Evolutionary conservation across 2,113 vertebrate genomes (phyloP).

Genomic region (Sterna hirundo): DNA sequence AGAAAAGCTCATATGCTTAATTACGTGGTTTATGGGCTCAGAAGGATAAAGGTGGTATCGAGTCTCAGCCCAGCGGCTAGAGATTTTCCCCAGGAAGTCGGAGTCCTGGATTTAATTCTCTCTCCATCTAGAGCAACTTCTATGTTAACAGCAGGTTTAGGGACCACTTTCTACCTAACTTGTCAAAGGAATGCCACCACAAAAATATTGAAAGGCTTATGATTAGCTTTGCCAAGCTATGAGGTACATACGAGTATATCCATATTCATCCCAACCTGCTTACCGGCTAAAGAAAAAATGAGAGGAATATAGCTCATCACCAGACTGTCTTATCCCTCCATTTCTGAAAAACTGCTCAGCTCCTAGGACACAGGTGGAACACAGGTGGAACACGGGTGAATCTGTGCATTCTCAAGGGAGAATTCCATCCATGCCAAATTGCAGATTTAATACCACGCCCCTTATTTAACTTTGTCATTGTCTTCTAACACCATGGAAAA

Average conservation of each 20-base stretch:
- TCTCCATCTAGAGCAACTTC: not conserved
- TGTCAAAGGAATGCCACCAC: not conserved
- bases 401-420: not conserved
- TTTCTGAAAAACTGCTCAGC: not conserved
- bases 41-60: not conserved
- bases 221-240: not conserved
- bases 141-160: not conserved
- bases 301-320: not conserved
- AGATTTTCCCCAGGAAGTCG: not conserved
- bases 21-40: not conserved
- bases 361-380: not conserved
- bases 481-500: not conserved
- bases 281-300: not conserved
- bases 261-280: not conserved
- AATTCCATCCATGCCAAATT: not conserved
- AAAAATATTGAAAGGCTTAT: not conserved
- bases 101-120: not conserved
- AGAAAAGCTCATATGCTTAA: not conserved
- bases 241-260: not conserved
- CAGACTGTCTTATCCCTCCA: not conserved
- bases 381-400: not conserved
- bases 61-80: not conserved
- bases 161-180: not conserved
- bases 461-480: not conserved
- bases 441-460: not conserved